Conservation (phyloP, 2,797 vertebrate species). For the Tiaroga cobitis region DNA sequence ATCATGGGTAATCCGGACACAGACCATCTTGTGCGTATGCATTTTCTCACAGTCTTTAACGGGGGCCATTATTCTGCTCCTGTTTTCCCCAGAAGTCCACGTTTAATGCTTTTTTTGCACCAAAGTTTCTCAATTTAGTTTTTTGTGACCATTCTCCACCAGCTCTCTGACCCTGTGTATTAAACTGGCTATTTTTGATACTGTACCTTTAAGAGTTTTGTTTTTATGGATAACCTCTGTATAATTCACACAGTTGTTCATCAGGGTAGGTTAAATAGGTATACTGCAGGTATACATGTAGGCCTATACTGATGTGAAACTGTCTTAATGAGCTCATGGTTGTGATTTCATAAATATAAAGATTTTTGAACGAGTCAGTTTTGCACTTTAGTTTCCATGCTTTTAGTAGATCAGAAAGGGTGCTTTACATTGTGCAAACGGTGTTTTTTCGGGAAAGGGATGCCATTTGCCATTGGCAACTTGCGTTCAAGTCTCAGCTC, state of each 20-base stretch:
- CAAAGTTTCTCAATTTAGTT: not conserved
- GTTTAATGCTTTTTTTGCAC: not conserved
- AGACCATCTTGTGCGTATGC: not conserved
- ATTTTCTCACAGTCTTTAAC: conserved; percentile 3
- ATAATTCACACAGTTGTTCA: not conserved
- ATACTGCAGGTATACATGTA: not conserved
- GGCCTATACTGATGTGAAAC: not conserved
- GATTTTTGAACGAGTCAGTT: not conserved
- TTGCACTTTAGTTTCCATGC: not conserved
- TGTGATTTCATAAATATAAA: not conserved
- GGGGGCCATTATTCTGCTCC: not conserved
- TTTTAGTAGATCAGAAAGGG: not conserved
- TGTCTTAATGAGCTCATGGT: not conserved
- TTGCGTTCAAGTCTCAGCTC: no score
- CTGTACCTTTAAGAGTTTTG: not conserved
- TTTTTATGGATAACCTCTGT: not conserved
- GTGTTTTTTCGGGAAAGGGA: not conserved
- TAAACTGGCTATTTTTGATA: not conserved
- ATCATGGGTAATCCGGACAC: conserved; percentile 10
- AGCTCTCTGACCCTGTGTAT: not conserved
- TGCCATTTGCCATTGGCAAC: no score
- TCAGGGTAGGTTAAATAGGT: not conserved
- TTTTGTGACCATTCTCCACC: not conserved
- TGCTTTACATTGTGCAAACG: not conserved
- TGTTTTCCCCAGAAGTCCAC: not conserved